Evolutionary conservation across 2,888 invertebrate genomes (phyloP).

Genomic region (Crepidodera aurea): DNA sequence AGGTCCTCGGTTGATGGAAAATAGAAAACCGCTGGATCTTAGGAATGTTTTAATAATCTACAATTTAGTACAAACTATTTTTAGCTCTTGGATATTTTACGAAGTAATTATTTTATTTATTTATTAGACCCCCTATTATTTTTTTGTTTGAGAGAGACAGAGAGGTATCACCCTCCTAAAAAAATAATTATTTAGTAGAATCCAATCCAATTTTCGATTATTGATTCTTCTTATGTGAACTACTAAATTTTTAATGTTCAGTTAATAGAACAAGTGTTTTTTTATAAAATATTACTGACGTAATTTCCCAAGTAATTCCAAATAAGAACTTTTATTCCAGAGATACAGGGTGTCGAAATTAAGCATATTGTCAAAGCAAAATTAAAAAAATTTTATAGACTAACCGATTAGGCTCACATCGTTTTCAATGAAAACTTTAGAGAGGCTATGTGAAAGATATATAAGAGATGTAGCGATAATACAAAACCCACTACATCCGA

Average conservation of each 20-base stretch:
- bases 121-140: background rate
- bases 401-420: too few relatives aligned
- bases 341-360: too few relatives aligned
- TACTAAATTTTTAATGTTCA: background rate
- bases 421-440: too few relatives aligned
- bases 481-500: too few relatives aligned
- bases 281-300: background rate
- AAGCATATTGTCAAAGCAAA: too few relatives aligned
- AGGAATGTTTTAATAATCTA: constrained; percentile 82
- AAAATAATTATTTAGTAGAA: too few relatives aligned
- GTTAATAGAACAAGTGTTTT: background rate
- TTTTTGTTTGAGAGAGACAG: too few relatives aligned
- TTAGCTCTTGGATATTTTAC: constrained; percentile 93
- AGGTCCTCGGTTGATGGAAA: constrained; percentile 89
- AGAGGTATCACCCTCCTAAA: too few relatives aligned
- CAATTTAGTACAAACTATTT: constrained; percentile 88
- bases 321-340: too few relatives aligned
- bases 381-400: too few relatives aligned
- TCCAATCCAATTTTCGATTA: background rate
- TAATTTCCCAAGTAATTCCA: background rate
- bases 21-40: constrained; percentile 87
- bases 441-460: too few relatives aligned
- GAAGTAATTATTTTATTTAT: constrained; percentile 62
- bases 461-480: too few relatives aligned
- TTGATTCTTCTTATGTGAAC: background rate